A percentile compares a stretch with the other conserved stretches of the same genome.
These are phyloP conservation scores for Aelia acuminata DNA, from an alignment of 2,888 invertebrate species.

Conservation along the genomic window DNA sequence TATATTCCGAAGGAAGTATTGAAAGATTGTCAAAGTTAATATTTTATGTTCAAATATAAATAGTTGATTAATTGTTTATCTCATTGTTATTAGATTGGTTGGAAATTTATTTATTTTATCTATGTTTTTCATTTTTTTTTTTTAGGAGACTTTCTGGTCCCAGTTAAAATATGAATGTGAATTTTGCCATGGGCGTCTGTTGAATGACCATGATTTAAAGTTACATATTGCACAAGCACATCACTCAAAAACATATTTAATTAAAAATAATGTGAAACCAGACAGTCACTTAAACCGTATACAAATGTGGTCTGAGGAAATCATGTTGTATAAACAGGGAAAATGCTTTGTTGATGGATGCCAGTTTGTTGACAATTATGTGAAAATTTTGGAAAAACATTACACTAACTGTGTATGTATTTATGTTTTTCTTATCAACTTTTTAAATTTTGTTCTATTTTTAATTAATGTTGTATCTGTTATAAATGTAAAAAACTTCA, in stretches of 20 bases:
- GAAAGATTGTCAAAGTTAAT: too few species aligned
- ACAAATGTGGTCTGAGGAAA: slow-evolving; percentile 9
- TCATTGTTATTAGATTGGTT: too few species aligned
- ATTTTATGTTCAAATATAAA: too few species aligned
- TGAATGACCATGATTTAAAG: slow-evolving; percentile 25
- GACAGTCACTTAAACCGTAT: background rate
- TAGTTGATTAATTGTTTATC: too few species aligned
- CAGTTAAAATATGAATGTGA: slow-evolving; percentile 36
- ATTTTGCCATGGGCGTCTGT: slow-evolving; percentile 35
- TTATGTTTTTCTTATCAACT: background rate
- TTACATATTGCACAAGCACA: slow-evolving; percentile 13
- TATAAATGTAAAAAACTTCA: too few species aligned
- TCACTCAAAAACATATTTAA: background rate
- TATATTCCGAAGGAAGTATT: too few species aligned
- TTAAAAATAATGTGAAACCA: background rate
- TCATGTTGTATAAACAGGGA: slow-evolving; percentile 33
- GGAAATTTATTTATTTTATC: too few species aligned
- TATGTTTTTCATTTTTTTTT: background rate
- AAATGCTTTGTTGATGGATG: slow-evolving; percentile 36
- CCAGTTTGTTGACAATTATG: slow-evolving; percentile 47
- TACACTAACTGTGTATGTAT: slow-evolving; percentile 51
- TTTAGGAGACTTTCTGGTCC: slow-evolving; percentile 34
- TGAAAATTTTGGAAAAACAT: slow-evolving; percentile 48
- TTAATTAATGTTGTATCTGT: too few species aligned
- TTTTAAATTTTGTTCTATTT: too few species aligned